These are phyloP conservation scores for Megaustenia siamemsis DNA, from an alignment of 2,888 invertebrate genomes.

Conservation along the genomic window DNA sequence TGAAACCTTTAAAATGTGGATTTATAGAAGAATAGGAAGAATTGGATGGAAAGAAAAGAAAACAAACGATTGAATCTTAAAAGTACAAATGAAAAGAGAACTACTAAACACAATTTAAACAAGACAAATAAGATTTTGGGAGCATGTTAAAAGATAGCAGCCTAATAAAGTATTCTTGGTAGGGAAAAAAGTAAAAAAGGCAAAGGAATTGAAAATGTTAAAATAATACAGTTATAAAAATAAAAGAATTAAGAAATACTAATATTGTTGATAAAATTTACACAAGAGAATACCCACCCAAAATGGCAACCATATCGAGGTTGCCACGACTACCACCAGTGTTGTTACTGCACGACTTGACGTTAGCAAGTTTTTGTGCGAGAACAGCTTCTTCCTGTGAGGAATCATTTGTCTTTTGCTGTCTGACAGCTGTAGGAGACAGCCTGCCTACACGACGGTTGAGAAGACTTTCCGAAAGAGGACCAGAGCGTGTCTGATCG, in stretches of 20 bases:
- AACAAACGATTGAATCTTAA: too few relatives aligned
- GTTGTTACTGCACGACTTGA: neutral
- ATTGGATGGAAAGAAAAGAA: too few relatives aligned
- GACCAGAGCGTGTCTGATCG: slow-evolving; percentile 56
- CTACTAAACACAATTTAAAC: too few relatives aligned
- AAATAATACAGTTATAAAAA: neutral
- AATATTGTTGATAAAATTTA: neutral
- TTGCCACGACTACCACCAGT: slow-evolving; percentile 56
- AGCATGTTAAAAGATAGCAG: too few relatives aligned
- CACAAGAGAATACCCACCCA: slow-evolving; percentile 65
- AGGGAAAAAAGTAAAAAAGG: neutral
- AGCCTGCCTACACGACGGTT: slow-evolving; percentile 70
- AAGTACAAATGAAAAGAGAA: too few relatives aligned
- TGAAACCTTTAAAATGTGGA: too few relatives aligned
- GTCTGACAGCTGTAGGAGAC: slow-evolving; percentile 67
- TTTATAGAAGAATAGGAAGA: too few relatives aligned
- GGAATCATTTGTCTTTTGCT: slow-evolving; percentile 56
- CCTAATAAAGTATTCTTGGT: neutral
- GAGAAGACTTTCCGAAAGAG: slow-evolving; percentile 66
- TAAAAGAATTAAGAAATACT: neutral
- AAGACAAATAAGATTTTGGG: too few relatives aligned
- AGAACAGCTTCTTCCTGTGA: slow-evolving; percentile 55
- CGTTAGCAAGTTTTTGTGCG: neutral
- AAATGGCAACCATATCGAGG: slow-evolving; percentile 69
- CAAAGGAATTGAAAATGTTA: neutral